A percentile compares a stretch with the other conserved stretches of the same genome.
phyloP scores from a whole-genome alignment of 1,140 invertebrate genomes.

The Lanistes nyassanus region DNA sequence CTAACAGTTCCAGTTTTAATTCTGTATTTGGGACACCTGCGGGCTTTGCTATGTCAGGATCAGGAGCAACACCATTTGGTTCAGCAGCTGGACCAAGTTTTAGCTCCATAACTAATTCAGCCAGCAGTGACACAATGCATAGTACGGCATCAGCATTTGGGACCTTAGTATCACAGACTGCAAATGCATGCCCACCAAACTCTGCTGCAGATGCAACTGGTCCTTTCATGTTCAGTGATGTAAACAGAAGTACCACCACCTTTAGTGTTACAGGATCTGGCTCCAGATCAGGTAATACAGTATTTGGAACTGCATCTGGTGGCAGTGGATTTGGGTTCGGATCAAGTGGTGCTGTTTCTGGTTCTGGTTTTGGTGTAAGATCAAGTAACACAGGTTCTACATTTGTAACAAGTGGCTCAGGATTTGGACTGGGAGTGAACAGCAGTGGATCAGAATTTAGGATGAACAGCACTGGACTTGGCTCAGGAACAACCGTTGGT shows the following conservation, averaged over 20 bases:
- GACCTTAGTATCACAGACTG: neutral
- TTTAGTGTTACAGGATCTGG: constrained; percentile 8
- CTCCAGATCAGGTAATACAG: neutral
- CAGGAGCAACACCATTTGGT: constrained; percentile 5
- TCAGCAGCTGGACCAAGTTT: neutral
- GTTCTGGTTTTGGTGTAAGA: neutral
- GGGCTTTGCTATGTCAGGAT: neutral
- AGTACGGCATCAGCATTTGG: neutral
- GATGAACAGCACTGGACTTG: constrained; percentile 1
- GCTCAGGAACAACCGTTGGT: neutral
- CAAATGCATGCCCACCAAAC: neutral
- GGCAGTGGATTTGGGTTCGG: constrained; percentile 14
- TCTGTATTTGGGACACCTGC: neutral
- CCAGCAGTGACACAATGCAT: neutral
- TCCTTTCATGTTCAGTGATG: neutral
- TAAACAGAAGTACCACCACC: neutral
- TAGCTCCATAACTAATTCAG: neutral
- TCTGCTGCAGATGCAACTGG: neutral
- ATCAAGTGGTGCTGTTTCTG: neutral
- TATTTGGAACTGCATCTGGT: constrained; percentile 18
- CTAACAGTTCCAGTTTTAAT: neutral
- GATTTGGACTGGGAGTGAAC: constrained; percentile 13
- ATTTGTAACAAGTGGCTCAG: constrained; percentile 3
- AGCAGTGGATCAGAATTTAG: constrained; percentile 20
- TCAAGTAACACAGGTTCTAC: neutral